Conservation (phyloP, 2,113 vertebrate species). For the Hiodon alosoides region DNA sequence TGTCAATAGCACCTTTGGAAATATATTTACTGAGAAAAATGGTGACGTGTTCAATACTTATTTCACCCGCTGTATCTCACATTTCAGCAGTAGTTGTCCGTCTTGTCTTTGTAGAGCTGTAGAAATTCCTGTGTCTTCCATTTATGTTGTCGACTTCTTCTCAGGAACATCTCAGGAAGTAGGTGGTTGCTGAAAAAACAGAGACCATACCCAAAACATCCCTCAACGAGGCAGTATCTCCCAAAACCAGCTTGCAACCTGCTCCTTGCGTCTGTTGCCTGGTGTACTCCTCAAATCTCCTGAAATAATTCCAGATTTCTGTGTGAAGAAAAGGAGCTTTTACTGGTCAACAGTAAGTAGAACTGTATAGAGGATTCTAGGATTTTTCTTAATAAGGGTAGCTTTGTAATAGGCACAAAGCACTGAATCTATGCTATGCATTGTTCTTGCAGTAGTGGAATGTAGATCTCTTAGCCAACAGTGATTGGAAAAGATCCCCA, state of each 20-base stretch:
- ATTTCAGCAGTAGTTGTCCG: too few species aligned
- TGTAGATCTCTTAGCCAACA: conserved; percentile 27
- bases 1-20: too few species aligned
- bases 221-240: too few species aligned
- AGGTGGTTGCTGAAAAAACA: neutral
- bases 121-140: neutral
- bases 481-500: conserved; percentile 34
- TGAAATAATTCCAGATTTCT: conserved; percentile 16
- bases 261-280: neutral
- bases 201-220: too few species aligned
- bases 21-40: too few species aligned
- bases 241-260: too few species aligned
- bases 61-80: too few species aligned
- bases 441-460: conserved; percentile 31
- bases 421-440: conserved; percentile 39
- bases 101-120: too few species aligned
- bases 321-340: neutral
- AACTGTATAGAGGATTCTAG: neutral
- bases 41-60: too few species aligned
- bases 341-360: neutral
- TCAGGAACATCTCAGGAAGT: neutral
- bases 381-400: conserved; percentile 5
- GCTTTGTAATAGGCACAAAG: conserved; percentile 31
- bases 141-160: neutral
- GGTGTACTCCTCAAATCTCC: neutral